phyloP scores from a whole-genome alignment of 2,888 invertebrate genomes.

The Spisula solida region DNA sequence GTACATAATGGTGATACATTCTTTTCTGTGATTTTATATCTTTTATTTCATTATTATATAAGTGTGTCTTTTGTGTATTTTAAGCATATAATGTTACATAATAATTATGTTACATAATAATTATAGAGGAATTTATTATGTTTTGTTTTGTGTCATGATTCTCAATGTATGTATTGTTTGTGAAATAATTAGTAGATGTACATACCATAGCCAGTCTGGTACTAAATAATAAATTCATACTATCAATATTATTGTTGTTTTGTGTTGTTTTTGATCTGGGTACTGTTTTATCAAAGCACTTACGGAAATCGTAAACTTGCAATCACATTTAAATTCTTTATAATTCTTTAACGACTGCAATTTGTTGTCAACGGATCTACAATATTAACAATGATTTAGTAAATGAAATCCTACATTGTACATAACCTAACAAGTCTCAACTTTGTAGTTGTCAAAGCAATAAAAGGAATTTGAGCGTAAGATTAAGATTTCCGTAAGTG shows the following conservation, averaged over 20 bases:
- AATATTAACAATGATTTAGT: too few relatives aligned
- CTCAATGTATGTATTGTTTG: constrained; percentile 24
- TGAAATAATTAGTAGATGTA: constrained; percentile 37
- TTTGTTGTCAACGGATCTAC: too few relatives aligned
- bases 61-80: constrained; percentile 10
- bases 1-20: constrained; percentile 22
- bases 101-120: neutral
- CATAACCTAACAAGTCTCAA: too few relatives aligned
- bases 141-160: constrained; percentile 32
- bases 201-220: constrained; percentile 39
- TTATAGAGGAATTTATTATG: constrained; percentile 20
- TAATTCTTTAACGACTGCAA: too few relatives aligned
- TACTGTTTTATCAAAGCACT: too few relatives aligned
- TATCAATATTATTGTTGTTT: neutral
- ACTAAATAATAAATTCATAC: constrained; percentile 48
- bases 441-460: too few relatives aligned
- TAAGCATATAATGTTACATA: constrained; percentile 7
- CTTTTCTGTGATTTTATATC: constrained; percentile 30
- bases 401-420: too few relatives aligned
- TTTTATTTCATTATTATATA: constrained; percentile 3
- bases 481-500: too few relatives aligned
- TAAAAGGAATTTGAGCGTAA: too few relatives aligned
- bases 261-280: neutral
- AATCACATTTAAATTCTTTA: too few relatives aligned
- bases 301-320: too few relatives aligned